phyloP scores from a whole-genome alignment of 1,140 invertebrate species.

The Leptestheria dahalacensis region DNA sequence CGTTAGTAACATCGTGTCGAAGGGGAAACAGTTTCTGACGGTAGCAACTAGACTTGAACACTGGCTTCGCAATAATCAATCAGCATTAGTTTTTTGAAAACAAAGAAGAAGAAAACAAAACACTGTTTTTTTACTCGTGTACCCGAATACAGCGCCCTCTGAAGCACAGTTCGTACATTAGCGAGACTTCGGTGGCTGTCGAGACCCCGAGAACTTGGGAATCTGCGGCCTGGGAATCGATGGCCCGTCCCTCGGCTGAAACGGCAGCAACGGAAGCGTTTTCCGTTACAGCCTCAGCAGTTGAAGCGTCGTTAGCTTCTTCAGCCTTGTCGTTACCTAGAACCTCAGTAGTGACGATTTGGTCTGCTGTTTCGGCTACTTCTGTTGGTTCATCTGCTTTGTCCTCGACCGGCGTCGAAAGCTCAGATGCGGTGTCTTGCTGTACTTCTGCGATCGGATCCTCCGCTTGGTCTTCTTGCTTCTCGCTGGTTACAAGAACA shows the following conservation, averaged over 20 bases:
- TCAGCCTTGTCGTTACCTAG: not conserved
- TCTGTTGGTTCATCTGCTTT: not conserved
- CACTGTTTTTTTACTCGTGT: constrained; percentile 12
- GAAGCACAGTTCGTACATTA: constrained; percentile 17
- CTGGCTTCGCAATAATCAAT: not conserved
- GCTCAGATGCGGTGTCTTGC: too few species aligned
- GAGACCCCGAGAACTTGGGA: constrained; percentile 14
- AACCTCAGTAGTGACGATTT: not conserved
- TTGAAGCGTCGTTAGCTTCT: not conserved
- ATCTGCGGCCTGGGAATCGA: not conserved
- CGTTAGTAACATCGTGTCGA: too few species aligned
- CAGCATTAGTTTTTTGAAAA: not conserved
- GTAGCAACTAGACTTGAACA: not conserved
- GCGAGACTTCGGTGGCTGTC: constrained; percentile 17
- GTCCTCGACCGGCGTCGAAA: not conserved
- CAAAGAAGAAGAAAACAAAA: too few species aligned
- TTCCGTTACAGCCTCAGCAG: not conserved
- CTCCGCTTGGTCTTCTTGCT: not conserved
- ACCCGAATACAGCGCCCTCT: constrained; percentile 16
- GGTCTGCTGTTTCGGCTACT: not conserved
- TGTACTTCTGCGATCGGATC: not conserved
- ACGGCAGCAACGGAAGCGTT: not conserved
- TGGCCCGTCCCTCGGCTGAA: not conserved
- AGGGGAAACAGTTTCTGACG: too few species aligned
- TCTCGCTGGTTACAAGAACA: not conserved